Evolutionary conservation across 2,113 vertebrate genomes (phyloP).

Genomic region (Elephantulus edwardii): DNA sequence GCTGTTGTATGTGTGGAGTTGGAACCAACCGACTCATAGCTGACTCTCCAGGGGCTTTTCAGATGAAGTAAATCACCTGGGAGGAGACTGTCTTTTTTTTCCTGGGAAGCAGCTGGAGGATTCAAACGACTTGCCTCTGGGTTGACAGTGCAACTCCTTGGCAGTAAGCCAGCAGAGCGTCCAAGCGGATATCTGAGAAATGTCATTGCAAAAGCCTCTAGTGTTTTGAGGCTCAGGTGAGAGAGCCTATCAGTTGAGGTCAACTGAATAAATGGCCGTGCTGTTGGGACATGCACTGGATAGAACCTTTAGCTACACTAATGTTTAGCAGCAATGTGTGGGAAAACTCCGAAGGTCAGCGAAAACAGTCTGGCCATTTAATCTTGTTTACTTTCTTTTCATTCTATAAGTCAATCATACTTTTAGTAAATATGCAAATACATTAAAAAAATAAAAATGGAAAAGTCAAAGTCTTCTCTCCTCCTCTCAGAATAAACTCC

Average conservation of each 20-base stretch:
- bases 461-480: background rate
- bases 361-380: background rate
- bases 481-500: background rate
- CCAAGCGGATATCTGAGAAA: background rate
- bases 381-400: background rate
- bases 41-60: too few relatives aligned
- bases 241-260: background rate
- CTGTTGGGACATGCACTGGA: background rate
- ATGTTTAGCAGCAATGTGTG: background rate
- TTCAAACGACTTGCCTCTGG: too few relatives aligned
- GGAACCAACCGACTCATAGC: too few relatives aligned
- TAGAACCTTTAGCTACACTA: too few relatives aligned
- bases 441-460: background rate
- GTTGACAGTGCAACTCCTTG: too few relatives aligned
- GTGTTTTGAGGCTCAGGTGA: background rate
- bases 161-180: too few relatives aligned
- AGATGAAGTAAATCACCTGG: too few relatives aligned
- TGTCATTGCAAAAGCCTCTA: background rate
- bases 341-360: background rate
- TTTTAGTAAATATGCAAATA: background rate
- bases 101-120: too few relatives aligned
- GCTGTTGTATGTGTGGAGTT: too few relatives aligned
- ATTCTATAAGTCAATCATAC: background rate
- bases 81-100: too few relatives aligned
- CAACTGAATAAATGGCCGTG: background rate